phyloP scores from a whole-genome alignment of 2,113 vertebrate species.

The Oxygymnocypris stewartii region DNA sequence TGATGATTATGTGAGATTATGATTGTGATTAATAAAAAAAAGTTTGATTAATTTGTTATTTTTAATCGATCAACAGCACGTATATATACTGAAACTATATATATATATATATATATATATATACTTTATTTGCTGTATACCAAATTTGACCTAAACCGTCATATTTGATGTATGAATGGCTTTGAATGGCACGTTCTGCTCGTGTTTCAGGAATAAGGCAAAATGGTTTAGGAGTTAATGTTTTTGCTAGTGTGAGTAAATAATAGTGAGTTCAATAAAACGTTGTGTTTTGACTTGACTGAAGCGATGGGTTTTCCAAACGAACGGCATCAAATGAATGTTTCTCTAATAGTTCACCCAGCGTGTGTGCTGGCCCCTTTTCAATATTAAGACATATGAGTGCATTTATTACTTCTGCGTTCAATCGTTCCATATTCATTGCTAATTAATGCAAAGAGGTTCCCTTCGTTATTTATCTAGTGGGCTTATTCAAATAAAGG shows the following conservation, averaged over 20 bases:
- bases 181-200: background rate
- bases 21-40: too few species aligned
- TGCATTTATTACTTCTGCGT: slow-evolving; percentile 48
- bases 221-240: background rate
- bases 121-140: too few species aligned
- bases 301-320: slow-evolving; percentile 5
- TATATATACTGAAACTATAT: too few species aligned
- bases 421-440: slow-evolving; percentile 47
- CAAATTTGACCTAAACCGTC: background rate
- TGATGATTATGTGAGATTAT: too few species aligned
- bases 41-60: too few species aligned
- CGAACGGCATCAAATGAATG: slow-evolving; percentile 24
- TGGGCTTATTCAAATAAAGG: slow-evolving; percentile 56
- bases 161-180: background rate
- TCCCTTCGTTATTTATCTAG: slow-evolving; percentile 63
- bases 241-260: background rate
- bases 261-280: background rate
- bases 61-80: too few species aligned
- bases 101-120: too few species aligned
- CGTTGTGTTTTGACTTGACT: background rate
- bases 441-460: slow-evolving; percentile 59
- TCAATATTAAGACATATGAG: slow-evolving; percentile 41
- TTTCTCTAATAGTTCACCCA: slow-evolving; percentile 16
- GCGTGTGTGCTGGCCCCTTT: slow-evolving; percentile 14
- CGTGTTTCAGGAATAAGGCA: background rate